Evolutionary conservation across 2,888 invertebrate species (phyloP).

Genomic region (Pseudococcus viburni): DNA sequence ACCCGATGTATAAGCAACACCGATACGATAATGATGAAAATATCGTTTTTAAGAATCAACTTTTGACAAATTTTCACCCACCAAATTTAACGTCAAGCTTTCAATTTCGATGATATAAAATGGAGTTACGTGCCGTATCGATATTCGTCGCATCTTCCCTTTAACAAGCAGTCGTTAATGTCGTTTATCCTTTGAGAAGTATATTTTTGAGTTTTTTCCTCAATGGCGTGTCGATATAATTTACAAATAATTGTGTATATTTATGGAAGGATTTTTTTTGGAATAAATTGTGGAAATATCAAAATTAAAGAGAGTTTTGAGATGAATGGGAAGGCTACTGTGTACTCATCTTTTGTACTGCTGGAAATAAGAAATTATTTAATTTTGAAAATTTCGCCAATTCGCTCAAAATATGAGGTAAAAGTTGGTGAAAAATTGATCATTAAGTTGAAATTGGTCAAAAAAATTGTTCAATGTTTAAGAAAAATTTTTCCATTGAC

Average conservation of each 20-base stretch:
- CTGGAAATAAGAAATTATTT: background rate
- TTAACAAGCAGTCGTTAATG: constrained; percentile 38
- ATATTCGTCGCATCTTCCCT: constrained; percentile 16
- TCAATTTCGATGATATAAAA: constrained; percentile 34
- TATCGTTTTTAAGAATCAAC: constrained; percentile 46
- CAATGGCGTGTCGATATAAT: background rate
- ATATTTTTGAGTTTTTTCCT: background rate
- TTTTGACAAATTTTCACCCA: constrained; percentile 41
- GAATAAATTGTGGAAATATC: background rate
- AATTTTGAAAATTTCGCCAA: no score
- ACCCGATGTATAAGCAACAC: background rate
- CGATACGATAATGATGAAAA: constrained; percentile 13
- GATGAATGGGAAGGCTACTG: background rate
- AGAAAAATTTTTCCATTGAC: no score
- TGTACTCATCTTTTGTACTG: background rate
- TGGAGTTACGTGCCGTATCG: constrained; percentile 39
- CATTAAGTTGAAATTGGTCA: no score
- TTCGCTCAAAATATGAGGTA: no score
- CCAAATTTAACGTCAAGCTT: constrained; percentile 21
- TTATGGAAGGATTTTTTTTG: background rate
- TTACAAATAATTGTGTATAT: background rate
- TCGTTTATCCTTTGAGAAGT: constrained; percentile 35
- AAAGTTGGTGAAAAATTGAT: no score
- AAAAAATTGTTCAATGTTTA: no score
- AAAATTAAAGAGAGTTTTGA: background rate